These are phyloP conservation scores for Tarsius wallacei DNA, from an alignment of 2,797 vertebrate species.

Conservation along the genomic window DNA sequence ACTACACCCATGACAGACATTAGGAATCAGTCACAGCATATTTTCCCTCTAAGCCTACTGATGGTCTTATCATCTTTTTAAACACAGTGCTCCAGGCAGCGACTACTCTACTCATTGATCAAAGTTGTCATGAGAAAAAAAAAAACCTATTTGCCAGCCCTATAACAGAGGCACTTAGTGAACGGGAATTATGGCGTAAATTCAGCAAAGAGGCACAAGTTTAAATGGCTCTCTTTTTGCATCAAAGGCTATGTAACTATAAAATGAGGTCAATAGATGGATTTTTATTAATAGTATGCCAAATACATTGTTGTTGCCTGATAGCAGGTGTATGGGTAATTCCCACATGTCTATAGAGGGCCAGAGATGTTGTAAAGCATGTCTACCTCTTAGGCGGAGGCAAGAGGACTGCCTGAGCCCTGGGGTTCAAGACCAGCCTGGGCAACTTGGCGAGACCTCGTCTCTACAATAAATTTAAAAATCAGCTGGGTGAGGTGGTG, in stretches of 20 bases:
- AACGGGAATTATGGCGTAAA: not conserved
- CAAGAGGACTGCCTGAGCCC: no score
- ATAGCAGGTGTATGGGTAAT: not conserved
- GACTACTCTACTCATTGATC: not conserved
- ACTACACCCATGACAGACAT: not conserved
- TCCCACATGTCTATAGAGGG: not conserved
- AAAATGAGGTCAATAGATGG: not conserved
- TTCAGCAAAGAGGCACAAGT: slow-evolving; percentile 8
- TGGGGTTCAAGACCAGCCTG: no score
- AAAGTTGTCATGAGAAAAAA: slow-evolving; percentile 3
- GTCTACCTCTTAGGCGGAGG: not conserved
- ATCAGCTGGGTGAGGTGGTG: no score
- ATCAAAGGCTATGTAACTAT: not conserved
- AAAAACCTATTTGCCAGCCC: not conserved
- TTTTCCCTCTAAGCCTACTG: not conserved
- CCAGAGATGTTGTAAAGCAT: not conserved
- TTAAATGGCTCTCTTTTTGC: slow-evolving; percentile 15
- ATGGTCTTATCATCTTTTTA: slow-evolving; percentile 26
- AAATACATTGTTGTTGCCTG: not conserved
- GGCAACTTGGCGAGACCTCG: no score
- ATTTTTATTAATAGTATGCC: slow-evolving; percentile 26
- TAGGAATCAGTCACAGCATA: slow-evolving; percentile 24
- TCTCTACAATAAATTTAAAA: no score
- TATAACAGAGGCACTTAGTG: not conserved
- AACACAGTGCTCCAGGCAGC: not conserved